Conservation (phyloP, 2,888 invertebrate species). For the Aphidoletes aphidimyza region DNA sequence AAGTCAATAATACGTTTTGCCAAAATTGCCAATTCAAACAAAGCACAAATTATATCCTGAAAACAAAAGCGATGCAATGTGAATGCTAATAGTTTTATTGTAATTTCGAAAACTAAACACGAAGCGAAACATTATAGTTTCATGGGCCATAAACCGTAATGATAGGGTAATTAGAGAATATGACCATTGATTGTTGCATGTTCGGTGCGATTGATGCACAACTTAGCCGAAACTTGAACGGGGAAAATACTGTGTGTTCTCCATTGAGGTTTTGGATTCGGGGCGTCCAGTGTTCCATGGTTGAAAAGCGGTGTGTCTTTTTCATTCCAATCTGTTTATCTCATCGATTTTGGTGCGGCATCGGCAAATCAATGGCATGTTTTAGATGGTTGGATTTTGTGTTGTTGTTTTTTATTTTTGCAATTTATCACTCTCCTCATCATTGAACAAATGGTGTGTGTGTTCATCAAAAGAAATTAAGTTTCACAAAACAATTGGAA, state of each 20-base stretch:
- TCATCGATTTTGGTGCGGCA: not conserved
- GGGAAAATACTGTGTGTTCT: not conserved
- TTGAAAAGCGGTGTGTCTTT: not conserved
- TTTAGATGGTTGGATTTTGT: not conserved
- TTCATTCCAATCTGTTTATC: too few species aligned
- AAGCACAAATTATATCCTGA: not conserved
- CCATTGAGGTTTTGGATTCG: not conserved
- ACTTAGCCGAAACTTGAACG: not conserved
- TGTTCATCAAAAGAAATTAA: not conserved
- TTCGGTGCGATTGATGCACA: slow-evolving; percentile 42
- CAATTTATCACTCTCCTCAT: slow-evolving; percentile 23
- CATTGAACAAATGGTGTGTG: slow-evolving; percentile 19
- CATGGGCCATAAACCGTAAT: slow-evolving; percentile 28
- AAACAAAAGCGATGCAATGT: not conserved
- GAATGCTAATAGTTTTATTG: slow-evolving; percentile 33
- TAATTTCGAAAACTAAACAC: not conserved
- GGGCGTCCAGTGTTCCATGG: too few species aligned
- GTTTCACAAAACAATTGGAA: not conserved
- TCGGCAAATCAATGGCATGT: slow-evolving; percentile 34
- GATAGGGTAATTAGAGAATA: slow-evolving; percentile 26
- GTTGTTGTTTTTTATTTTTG: too few species aligned
- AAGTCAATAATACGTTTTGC: slow-evolving; percentile 4
- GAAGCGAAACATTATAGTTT: slow-evolving; percentile 10
- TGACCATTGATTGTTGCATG: not conserved
- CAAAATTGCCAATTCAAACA: slow-evolving; percentile 49